phyloP scores from a whole-genome alignment of 2,797 vertebrate genomes.

The Centropyge bicolor region DNA sequence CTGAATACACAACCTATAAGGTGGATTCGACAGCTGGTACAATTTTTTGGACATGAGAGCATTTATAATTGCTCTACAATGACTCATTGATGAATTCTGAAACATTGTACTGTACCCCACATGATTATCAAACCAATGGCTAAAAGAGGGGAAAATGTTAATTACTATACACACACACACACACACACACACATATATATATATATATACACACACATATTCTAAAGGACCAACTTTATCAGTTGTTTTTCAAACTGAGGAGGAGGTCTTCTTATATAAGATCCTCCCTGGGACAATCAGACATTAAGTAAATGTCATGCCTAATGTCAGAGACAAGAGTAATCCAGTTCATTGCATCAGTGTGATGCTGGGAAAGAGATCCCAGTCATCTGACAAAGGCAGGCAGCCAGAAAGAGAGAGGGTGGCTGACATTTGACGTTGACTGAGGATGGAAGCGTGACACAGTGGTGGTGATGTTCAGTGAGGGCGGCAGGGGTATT shows the following conservation, averaged over 20 bases:
- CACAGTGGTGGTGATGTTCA: conserved; percentile 46
- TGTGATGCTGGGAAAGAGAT: not conserved
- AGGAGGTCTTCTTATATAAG: not conserved
- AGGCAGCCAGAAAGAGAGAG: conserved; percentile 1
- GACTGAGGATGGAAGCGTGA: conserved; percentile 45
- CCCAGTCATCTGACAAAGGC: conserved; percentile 9
- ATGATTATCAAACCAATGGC: no score
- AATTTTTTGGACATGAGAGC: not conserved
- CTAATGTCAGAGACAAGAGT: not conserved
- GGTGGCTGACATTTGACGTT: conserved; percentile 65
- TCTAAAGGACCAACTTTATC: no score
- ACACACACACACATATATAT: no score
- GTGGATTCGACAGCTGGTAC: not conserved
- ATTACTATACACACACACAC: no score
- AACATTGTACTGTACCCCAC: no score
- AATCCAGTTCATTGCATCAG: conserved; percentile 13
- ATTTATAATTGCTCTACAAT: no score
- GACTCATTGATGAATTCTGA: no score
- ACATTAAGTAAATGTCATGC: conserved; percentile 1
- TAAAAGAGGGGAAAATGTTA: no score
- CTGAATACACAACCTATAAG: not conserved
- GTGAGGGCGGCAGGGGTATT: conserved; percentile 16
- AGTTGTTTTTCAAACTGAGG: not conserved
- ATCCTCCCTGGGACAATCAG: not conserved
- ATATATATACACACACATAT: no score